Base-by-base conservation (phyloP, 2,113 vertebrate species). In the Pseudorectes ferrugineus region DNA sequence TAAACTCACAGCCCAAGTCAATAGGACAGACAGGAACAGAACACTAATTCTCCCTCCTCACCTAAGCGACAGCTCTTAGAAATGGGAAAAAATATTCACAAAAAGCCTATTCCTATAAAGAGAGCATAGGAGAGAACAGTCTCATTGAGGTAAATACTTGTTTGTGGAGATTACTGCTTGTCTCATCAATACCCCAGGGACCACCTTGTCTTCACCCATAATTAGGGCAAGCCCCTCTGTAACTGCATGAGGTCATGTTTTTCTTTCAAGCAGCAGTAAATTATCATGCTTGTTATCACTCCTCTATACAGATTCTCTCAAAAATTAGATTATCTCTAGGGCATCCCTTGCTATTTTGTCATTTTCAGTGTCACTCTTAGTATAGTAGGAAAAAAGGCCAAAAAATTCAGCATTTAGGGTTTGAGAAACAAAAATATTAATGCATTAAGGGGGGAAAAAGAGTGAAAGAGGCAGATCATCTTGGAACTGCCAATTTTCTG, bases 401-500 rank as follows among this genome's bases (percentile, higher is more conserved):
- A 54, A 61, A 68, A 35, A 36, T 9, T 46, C 67, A 68, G 48
- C 33, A 78, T 88, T 92, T 87, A 90, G 55, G 17, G 43, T 78
- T 46, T 85, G 35, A 90, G 59, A 92, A 92, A 92, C n/a, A 71
- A 92, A 92, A 26, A 89, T 66, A 75, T 46, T 79, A 10, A 42
- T 57, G 31, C 57, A 62, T 71, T 85, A 18, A 74, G 22, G 9
- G 12, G 22, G 5, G 28, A 0, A 2, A 3, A 66, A 51, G 65
- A 79, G 18, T 80, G 67, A 90, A 92, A 93, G 74, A 51, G 92
- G 65, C 28, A 67, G 62, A 90, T 88, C 82, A 88, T 80, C 72
- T 74, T 77, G 26, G 85, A 96, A 89, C 85, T 85, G 85, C 94
- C 95, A 94, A 93, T 97, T 97, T 96, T 90, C 82, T 75, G 33